These are phyloP conservation scores for Pao palembangensis DNA, from an alignment of 2,113 vertebrate species.

Conservation along the genomic window DNA sequence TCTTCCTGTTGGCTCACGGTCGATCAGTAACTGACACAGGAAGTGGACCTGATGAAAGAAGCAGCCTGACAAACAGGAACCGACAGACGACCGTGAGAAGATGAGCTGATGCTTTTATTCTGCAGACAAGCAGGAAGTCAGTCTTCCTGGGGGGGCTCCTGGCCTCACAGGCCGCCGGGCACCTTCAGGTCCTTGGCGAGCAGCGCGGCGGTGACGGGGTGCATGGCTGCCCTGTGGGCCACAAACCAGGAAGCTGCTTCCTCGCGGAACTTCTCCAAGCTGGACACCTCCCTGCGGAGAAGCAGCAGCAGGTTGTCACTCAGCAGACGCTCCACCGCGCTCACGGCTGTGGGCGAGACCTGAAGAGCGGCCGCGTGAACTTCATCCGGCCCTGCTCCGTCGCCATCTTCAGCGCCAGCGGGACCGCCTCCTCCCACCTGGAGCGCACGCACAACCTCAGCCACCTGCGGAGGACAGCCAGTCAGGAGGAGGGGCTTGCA, in stretches of 20 bases:
- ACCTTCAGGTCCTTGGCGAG: conserved; percentile 86
- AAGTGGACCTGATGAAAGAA: not conserved
- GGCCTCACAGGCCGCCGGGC: conserved; percentile 38
- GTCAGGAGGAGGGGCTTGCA: not conserved
- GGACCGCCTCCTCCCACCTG: conserved; percentile 87
- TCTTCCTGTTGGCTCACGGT: conserved; percentile 4
- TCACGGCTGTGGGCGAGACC: too few species aligned
- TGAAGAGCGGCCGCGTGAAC: conserved; percentile 91
- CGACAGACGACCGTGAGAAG: too few species aligned
- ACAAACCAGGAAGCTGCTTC: conserved; percentile 76
- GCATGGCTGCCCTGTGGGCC: conserved; percentile 79
- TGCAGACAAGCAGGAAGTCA: not conserved
- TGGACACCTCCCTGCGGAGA: conserved; percentile 81
- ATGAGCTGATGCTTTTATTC: not conserved
- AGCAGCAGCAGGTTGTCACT: too few species aligned
- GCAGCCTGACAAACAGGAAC: too few species aligned
- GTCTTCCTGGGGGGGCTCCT: too few species aligned
- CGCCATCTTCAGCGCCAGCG: conserved; percentile 90
- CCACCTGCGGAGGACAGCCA: conserved; percentile 77
- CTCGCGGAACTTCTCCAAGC: conserved; percentile 80
- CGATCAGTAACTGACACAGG: not conserved
- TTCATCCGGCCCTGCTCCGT: conserved; percentile 96
- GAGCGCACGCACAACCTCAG: conserved; percentile 87
- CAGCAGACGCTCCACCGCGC: too few species aligned
- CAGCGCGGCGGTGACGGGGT: conserved; percentile 84